Evolutionary conservation across 2,888 invertebrate species (phyloP), one percentile per base, ranked within the genome.

Genomic region (Rhopalosiphum nymphaeae): DNA sequence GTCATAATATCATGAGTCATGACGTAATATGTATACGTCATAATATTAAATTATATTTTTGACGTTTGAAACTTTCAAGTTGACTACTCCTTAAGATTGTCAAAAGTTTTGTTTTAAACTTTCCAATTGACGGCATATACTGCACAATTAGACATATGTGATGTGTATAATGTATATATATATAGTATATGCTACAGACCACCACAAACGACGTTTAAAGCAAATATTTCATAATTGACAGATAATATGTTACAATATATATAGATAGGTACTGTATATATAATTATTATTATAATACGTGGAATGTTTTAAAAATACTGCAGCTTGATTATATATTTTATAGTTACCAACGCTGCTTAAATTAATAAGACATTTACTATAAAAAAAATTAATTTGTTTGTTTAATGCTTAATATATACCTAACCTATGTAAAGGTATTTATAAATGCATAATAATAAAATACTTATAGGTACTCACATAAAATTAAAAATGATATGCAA

Each of bases 141-240:
- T 78, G 78, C 78, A 78, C 78, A 78, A 78, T 36, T 36, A 78
- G 36, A 78, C 78, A 36, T 21, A 3, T 42, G 21, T 25, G 78
- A 78, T 78, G 78, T 78, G 36, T 42, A 78, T 78, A 42, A 78
- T 21, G 13, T 67, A 3, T n/a, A 36, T 21, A 16, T 78, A 36
- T 10, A 57, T 16, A 53, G 21, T 53, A 53, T 53, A 16, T 16
- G 53, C 21, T 21, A 21, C 53, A 2, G 7, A 36, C 78, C 21
- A 78, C 78, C 36, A 3, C 78, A 36, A 36, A 78, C 78, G 78
- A 78, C 36, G 78, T 78, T 78, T 78, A 78, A 67, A 67, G 67
- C n/a, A 67, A 78, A 78, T 78, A 78, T 78, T 78, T 78, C 36
- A 78, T 78, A 78, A 78, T 78, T 78, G 78, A 78, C 78, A 36